A percentile compares a stretch with the other conserved stretches of the same genome.
phyloP scores from a whole-genome alignment of 2,888 invertebrate species.

The Phytoseiulus persimilis region DNA sequence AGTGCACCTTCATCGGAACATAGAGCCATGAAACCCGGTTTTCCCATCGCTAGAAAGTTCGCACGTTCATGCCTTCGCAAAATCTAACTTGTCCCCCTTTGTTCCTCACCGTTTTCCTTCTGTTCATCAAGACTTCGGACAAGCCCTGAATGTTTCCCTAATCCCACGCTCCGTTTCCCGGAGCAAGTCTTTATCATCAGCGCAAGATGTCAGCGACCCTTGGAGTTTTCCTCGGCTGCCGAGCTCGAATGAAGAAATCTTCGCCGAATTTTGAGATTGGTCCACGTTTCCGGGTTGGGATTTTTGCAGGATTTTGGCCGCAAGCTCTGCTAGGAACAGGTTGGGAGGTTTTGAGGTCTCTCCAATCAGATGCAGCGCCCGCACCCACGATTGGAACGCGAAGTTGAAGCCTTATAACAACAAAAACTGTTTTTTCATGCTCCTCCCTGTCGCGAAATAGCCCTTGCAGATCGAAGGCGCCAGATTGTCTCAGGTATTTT shows the following conservation, averaged over 20 bases:
- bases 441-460: not conserved
- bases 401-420: not conserved
- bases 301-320: too few relatives aligned
- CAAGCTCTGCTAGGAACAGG: too few relatives aligned
- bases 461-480: slow-evolving; percentile 35
- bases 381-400: not conserved
- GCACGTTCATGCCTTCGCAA: not conserved
- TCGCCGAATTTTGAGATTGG: too few relatives aligned
- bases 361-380: too few relatives aligned
- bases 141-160: not conserved
- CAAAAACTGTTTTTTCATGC: not conserved
- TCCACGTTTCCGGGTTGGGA: too few relatives aligned
- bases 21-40: not conserved
- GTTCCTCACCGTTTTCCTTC: not conserved
- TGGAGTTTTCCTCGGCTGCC: not conserved
- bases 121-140: not conserved
- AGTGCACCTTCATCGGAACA: not conserved
- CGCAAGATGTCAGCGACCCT: not conserved
- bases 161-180: not conserved
- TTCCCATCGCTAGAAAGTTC: not conserved
- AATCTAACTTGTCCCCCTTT: not conserved
- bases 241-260: not conserved
- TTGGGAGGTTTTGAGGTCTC: too few relatives aligned
- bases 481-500: slow-evolving; percentile 35
- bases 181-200: not conserved